Percentiles rank a stretch among this genome's conserved stretches.
Evolutionary conservation across 2,113 vertebrate species (phyloP).

Genomic region (Anser brachyrhynchus): DNA sequence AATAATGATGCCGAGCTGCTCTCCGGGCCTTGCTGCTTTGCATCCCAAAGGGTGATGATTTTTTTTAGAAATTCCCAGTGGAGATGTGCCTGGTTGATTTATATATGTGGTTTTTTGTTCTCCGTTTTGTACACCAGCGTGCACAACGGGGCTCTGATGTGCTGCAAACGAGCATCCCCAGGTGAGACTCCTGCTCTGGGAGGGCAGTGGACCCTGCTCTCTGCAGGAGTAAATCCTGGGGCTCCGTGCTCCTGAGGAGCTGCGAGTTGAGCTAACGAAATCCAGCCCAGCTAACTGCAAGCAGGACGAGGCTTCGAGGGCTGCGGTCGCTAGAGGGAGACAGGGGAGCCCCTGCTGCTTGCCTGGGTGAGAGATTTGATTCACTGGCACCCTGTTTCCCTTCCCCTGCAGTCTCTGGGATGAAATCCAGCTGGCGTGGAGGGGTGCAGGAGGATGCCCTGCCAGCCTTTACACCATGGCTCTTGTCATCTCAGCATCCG

Average conservation of each 20-base stretch:
- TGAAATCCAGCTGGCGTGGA: background rate
- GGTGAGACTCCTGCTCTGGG: background rate
- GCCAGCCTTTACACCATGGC: background rate
- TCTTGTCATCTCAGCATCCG: background rate
- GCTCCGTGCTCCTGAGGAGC: background rate
- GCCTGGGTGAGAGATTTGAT: background rate
- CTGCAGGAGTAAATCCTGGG: background rate
- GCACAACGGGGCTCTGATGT: background rate
- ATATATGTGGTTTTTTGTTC: background rate
- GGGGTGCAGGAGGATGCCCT: background rate
- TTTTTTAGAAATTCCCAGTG: conserved; percentile 16
- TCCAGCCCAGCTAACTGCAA: background rate
- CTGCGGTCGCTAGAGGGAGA: background rate
- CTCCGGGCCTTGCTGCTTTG: conserved; percentile 61
- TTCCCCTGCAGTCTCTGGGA: background rate
- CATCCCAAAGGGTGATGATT: conserved; percentile 57
- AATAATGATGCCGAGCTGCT: conserved; percentile 60
- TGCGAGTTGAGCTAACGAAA: background rate
- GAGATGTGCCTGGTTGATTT: conserved; percentile 13
- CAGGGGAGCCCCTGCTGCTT: background rate
- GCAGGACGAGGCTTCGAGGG: background rate
- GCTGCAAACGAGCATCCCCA: background rate
- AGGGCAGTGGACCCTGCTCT: background rate
- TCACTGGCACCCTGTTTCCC: background rate
- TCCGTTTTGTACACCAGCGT: background rate